phyloP scores from a whole-genome alignment of 1,140 invertebrate genomes.

The Drosophila ogumai region DNA sequence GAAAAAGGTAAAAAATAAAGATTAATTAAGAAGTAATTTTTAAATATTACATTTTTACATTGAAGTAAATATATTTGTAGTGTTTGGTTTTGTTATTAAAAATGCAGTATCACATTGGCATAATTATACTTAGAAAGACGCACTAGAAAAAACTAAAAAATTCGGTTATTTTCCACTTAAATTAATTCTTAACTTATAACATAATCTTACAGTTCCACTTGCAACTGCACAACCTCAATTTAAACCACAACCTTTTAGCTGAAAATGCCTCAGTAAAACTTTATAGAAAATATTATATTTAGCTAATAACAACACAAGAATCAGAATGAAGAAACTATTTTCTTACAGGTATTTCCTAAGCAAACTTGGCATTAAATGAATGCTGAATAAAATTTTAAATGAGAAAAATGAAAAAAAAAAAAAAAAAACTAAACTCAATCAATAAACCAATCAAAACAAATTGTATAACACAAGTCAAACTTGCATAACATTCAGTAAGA shows the following conservation, averaged over 20 bases:
- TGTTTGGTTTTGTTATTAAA: no score
- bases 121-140: background rate
- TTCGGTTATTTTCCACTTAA: background rate
- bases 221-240: background rate
- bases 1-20: no score
- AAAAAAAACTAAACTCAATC: background rate
- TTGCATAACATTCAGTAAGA: slow-evolving; percentile 9
- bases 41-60: no score
- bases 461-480: background rate
- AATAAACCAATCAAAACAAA: slow-evolving; percentile 9
- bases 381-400: background rate
- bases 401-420: background rate
- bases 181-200: background rate
- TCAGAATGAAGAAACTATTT: background rate
- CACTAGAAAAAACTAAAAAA: background rate
- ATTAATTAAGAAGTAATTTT: no score
- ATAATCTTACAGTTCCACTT: background rate
- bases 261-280: background rate
- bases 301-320: background rate
- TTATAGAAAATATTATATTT: background rate
- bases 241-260: background rate
- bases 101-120: no score
- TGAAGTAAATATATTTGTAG: background rate
- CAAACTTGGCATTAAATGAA: background rate
- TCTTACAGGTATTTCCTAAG: background rate